Base-by-base conservation (phyloP, 1,140 invertebrate genomes). In the Lepidotrigona ventralis region DNA sequence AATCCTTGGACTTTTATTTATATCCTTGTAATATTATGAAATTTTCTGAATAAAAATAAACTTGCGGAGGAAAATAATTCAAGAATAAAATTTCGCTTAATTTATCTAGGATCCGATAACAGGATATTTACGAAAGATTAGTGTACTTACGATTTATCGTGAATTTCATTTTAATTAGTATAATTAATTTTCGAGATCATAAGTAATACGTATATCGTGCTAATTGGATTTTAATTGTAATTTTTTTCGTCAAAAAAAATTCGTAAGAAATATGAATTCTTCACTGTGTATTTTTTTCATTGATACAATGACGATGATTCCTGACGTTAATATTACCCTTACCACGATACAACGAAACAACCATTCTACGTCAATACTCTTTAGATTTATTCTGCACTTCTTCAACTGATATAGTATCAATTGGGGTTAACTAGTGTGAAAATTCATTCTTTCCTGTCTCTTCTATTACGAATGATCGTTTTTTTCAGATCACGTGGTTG, bases 401-500 rank as follows among this genome's bases (percentile, higher is more conserved):
- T 39, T 39, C 39, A 39, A 39, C 6, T 46, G 39, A 46, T 46
- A 46, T 46, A 46, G 39, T 46, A 46, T 46, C 39, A 46, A 46
- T 46, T 46, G 39, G 39, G 39, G 39, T 46, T 46, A 46, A 46
- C 39, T 46, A 46, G 0, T 46, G 39, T 39, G 39, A 46, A 46
- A 46, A 46, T 46, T 46, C 39, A 46, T 46, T 46, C 39, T 46
- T 8, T 46, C 39, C 39, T 46, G 39, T 23, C 1, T 9, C 14
- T 1, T 33, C 6, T 9, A 9, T 21, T 75, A 29, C 19, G 1
- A 29, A 33, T 66, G 3, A 66, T 33, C 4, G n/a, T 1, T 54
- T 23, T 33, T 26, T 60, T 11, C 9, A 90, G 91, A 68, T 92
- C 0, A 69, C 72, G 1, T 85, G 85, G 81, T 0, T 88, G 0